Conservation (phyloP, 1,140 invertebrate species). For the Drosophila subobscura region DNA sequence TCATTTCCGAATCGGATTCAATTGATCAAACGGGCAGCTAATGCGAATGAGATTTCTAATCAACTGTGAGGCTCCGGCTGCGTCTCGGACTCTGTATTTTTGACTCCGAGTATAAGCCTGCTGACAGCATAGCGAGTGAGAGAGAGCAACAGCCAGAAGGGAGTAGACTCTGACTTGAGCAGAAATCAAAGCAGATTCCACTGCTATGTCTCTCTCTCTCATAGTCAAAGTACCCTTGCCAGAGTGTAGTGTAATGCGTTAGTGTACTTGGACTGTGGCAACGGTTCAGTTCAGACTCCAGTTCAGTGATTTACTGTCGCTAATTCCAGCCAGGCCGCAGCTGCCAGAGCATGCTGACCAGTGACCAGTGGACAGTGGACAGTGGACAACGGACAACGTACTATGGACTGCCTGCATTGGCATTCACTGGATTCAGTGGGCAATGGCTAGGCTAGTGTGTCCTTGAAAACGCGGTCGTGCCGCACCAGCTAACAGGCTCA, state of each 20-base stretch:
- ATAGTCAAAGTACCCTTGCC: no score
- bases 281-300: not conserved
- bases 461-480: constrained; percentile 9
- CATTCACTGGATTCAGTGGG: constrained; percentile 18
- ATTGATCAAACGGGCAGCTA: constrained; percentile 31
- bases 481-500: constrained; percentile 4
- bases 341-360: not conserved
- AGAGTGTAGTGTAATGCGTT: no score
- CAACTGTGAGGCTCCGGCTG: constrained; percentile 2
- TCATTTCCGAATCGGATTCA: constrained; percentile 25
- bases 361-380: not conserved
- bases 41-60: constrained; percentile 38
- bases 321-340: constrained; percentile 13
- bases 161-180: no score
- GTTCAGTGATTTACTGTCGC: constrained; percentile 43
- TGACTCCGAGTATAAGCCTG: no score
- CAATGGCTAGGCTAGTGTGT: constrained; percentile 9
- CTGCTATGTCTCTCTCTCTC: no score
- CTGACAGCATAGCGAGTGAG: no score
- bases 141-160: no score
- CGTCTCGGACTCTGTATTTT: no score
- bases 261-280: not conserved
- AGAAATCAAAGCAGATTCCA: no score
- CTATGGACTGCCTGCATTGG: constrained; percentile 12
- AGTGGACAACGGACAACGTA: no score